Evolutionary conservation across 1,140 invertebrate species (phyloP).

Genomic region (Halictus rubicundus): DNA sequence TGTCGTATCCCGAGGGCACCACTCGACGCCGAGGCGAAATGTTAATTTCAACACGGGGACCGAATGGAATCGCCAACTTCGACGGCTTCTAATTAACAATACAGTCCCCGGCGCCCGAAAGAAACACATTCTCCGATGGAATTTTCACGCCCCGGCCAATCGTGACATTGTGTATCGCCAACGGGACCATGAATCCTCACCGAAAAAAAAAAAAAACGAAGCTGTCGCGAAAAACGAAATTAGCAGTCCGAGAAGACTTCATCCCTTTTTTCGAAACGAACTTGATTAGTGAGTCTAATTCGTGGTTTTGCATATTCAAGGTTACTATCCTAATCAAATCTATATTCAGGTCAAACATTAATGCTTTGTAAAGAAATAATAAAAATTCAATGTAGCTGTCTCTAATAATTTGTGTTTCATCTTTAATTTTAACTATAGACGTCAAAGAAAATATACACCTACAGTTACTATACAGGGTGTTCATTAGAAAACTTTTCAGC

Average conservation of each 20-base stretch:
- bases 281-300: too few relatives aligned
- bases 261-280: too few relatives aligned
- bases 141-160: slow-evolving; percentile 13
- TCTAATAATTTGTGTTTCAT: too few relatives aligned
- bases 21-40: neutral
- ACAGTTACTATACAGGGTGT: too few relatives aligned
- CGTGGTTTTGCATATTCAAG: too few relatives aligned
- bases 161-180: neutral
- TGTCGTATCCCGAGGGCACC: slow-evolving; percentile 8
- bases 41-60: slow-evolving; percentile 17
- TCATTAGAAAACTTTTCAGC: too few relatives aligned
- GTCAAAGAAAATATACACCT: too few relatives aligned
- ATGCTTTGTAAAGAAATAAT: too few relatives aligned
- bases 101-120: neutral
- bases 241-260: neutral
- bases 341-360: too few relatives aligned
- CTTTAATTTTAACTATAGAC: too few relatives aligned
- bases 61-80: slow-evolving; percentile 4
- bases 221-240: neutral
- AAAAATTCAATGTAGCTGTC: too few relatives aligned
- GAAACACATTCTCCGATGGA: neutral
- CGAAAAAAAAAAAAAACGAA: neutral
- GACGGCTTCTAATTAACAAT: slow-evolving; percentile 30
- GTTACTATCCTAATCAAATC: too few relatives aligned
- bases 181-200: neutral